These are phyloP conservation scores for Ischnura elegans DNA, from an alignment of 2,888 invertebrate species.

Conservation along the genomic window DNA sequence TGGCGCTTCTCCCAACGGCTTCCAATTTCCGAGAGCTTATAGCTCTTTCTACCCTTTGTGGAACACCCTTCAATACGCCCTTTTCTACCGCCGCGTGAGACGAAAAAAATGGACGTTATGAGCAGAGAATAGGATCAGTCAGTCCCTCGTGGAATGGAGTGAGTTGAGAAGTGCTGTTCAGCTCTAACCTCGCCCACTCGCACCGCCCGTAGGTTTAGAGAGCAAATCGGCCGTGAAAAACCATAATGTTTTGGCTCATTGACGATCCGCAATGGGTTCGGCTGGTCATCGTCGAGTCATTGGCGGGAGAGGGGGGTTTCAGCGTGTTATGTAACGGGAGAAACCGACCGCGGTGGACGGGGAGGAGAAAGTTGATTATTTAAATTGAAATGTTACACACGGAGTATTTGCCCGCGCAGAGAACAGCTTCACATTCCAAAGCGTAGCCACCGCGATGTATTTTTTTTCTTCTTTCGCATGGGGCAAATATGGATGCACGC, in stretches of 20 bases:
- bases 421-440: neutral
- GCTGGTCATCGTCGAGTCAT: constrained; percentile 30
- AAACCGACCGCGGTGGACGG: neutral
- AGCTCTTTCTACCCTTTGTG: neutral
- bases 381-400: constrained; percentile 38
- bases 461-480: neutral
- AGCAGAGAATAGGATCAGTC: neutral
- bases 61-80: neutral
- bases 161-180: neutral
- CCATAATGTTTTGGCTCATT: constrained; percentile 29
- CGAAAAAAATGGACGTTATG: neutral
- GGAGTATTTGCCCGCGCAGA: neutral
- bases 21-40: constrained; percentile 20
- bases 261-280: constrained; percentile 14
- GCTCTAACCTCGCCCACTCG: constrained; percentile 2
- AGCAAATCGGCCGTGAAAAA: constrained; percentile 40
- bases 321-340: constrained; percentile 25
- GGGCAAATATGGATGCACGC: neutral
- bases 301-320: neutral
- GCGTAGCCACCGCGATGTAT: neutral
- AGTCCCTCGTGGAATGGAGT: neutral
- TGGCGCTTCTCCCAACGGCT: constrained; percentile 23
- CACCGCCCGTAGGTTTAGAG: neutral
- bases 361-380: constrained; percentile 35
- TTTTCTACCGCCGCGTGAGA: neutral